These are phyloP conservation scores for Pseudomyrmex dendroicus DNA, from an alignment of 1,140 invertebrate genomes.

Conservation along the genomic window DNA sequence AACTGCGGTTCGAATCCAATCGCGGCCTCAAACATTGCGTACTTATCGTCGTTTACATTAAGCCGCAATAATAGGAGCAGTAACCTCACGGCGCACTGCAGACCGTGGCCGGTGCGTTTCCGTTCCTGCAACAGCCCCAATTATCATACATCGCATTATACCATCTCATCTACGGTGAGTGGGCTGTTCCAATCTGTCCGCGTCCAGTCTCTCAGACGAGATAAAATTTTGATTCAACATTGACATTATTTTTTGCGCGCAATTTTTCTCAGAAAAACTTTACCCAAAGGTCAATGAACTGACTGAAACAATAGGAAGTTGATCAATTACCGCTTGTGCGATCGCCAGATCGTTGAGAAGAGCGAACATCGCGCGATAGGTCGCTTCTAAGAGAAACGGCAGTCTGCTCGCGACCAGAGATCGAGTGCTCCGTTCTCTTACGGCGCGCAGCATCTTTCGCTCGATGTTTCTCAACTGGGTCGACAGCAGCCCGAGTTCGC, in stretches of 20 bases:
- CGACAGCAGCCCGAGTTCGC: conserved; percentile 76
- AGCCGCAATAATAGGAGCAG: conserved; percentile 72
- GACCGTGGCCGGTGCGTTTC: conserved; percentile 68
- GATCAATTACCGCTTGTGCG: conserved; percentile 74
- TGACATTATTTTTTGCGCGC: background rate
- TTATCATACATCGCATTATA: conserved; percentile 16
- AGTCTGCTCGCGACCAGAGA: conserved; percentile 75
- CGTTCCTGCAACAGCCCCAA: conserved; percentile 70
- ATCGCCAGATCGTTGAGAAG: conserved; percentile 75
- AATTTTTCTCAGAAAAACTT: too few relatives aligned
- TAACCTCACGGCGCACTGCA: conserved; percentile 72
- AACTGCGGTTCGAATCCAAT: conserved; percentile 76
- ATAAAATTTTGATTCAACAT: background rate
- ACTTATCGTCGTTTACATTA: conserved; percentile 76
- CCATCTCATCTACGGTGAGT: background rate
- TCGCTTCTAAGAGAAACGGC: conserved; percentile 76
- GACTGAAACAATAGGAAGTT: background rate
- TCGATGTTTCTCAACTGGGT: conserved; percentile 79
- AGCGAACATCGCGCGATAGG: conserved; percentile 70
- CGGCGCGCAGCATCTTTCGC: conserved; percentile 75
- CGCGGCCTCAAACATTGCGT: conserved; percentile 75
- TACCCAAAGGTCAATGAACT: too few relatives aligned
- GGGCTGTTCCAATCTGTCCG: background rate
- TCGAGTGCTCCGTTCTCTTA: conserved; percentile 75
- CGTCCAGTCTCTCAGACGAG: background rate